These are phyloP conservation scores for Molothrus ater DNA, from an alignment of 2,797 vertebrate genomes.

Conservation along the genomic window DNA sequence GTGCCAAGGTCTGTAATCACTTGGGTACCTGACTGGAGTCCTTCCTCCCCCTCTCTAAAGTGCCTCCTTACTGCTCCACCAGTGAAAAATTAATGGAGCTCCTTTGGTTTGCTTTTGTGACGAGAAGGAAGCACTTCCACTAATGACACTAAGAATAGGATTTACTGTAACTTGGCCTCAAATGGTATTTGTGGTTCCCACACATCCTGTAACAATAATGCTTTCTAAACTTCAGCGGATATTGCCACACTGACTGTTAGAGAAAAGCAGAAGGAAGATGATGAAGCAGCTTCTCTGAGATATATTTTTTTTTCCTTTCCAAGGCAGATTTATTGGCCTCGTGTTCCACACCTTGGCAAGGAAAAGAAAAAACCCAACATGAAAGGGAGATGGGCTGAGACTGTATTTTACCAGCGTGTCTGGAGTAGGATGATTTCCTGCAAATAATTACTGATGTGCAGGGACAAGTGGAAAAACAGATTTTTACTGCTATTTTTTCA, in stretches of 20 bases:
- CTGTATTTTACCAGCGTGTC: background rate
- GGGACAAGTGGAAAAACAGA: background rate
- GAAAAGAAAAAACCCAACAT: background rate
- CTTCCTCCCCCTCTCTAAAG: background rate
- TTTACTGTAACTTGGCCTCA: slow-evolving; percentile 62
- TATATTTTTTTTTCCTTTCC: background rate
- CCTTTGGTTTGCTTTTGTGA: slow-evolving; percentile 10
- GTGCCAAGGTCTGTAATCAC: background rate
- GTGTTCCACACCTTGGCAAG: background rate
- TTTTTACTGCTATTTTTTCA: background rate
- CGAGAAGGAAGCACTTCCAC: slow-evolving; percentile 46
- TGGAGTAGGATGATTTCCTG: background rate
- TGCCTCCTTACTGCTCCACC: background rate
- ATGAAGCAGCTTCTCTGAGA: slow-evolving; percentile 5
- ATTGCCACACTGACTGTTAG: slow-evolving; percentile 25
- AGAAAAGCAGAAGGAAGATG: slow-evolving; percentile 58
- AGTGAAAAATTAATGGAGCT: slow-evolving; percentile 58
- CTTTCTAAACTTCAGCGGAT: slow-evolving; percentile 47
- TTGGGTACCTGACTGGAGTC: background rate
- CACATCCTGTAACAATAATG: slow-evolving; percentile 45
- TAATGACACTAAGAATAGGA: slow-evolving; percentile 61
- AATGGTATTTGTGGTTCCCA: slow-evolving; percentile 52
- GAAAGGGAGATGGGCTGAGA: background rate
- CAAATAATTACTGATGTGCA: background rate
- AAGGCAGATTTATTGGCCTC: background rate